Base-by-base conservation (phyloP, 2,113 vertebrate species). In the Agelaius tricolor region DNA sequence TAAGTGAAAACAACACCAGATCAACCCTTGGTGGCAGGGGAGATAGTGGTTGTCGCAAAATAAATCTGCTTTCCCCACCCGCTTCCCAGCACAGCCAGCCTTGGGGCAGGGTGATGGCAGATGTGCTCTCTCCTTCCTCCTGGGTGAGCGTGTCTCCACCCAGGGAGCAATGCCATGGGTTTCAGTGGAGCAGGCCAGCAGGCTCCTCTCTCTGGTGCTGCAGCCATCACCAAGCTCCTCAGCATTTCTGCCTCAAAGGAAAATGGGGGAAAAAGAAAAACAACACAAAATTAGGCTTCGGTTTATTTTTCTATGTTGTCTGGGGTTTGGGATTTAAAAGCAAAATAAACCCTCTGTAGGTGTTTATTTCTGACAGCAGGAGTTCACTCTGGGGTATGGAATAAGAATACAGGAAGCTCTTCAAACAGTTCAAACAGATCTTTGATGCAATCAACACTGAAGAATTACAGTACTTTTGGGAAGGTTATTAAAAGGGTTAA, bases 91-190 rank as follows among this genome's bases (percentile, higher is more conserved):
- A 57, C 44, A 81, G 66, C 44, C 94, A 84, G 95, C 93, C 94
- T 81, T 95, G 92, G 96, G 96, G 87, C 88, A 96, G 90, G 84
- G 88, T 72, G 94, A 88, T 76, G 87, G 90, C 87, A 87, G 90
- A 90, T 80, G 65, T 90, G 65, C 88, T 90, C 88, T 72, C 85
- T 88, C 73, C 41, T 91, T 84, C 61, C 80, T 92, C n/a, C 0
- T 0, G 43, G 91, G 52, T 67, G 51, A 91, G 65, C 17, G 37
- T 20, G 59, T 54, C 91, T 88, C 88, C 92, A 83, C 88, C 87
- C 84, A 13, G 4, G 51, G 6, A 94, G 89, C 84, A 95, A 91
- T 71, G 89, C 1, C 0, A 23, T 84, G 75, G 69, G 55, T 89
- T 95, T 95, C 84, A 87, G 58, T 46, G 49, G 72, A 80, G 49